Evolutionary conservation across 2,797 vertebrate genomes (phyloP).

Genomic region (Spondyliosoma cantharus): DNA sequence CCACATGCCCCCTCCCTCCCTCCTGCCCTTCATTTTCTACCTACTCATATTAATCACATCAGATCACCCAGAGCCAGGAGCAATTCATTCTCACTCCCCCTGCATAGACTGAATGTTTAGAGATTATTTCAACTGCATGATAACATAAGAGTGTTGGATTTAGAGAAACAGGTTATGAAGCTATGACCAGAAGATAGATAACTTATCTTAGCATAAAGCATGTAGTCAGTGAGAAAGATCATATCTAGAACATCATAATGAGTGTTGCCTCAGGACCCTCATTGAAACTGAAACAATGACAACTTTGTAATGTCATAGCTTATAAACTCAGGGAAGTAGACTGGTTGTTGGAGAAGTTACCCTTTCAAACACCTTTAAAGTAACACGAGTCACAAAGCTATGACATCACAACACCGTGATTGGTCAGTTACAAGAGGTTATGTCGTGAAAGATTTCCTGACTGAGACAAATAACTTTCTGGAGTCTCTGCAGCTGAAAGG

Average conservation of each 20-base stretch:
- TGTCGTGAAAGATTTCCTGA: background rate
- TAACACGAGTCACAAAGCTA: too few species aligned
- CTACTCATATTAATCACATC: constrained; percentile 71
- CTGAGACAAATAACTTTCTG: background rate
- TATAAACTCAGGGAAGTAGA: too few species aligned
- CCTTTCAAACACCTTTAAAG: too few species aligned
- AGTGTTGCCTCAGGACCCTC: too few species aligned
- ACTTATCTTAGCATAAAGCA: background rate
- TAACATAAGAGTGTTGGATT: constrained; percentile 3
- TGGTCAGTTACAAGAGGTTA: background rate
- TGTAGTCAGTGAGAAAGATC: background rate
- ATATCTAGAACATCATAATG: too few species aligned
- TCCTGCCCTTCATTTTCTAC: constrained; percentile 44
- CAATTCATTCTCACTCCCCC: constrained; percentile 48
- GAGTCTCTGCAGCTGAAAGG: too few species aligned
- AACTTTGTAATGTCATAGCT: too few species aligned
- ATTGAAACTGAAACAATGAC: too few species aligned
- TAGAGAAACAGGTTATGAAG: background rate
- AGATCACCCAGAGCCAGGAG: constrained; percentile 50
- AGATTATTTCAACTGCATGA: constrained; percentile 6
- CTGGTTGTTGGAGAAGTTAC: too few species aligned
- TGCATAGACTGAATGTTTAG: constrained; percentile 19
- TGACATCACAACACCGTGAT: too few species aligned
- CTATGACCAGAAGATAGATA: background rate
- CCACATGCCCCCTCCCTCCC: constrained; percentile 29